Evolutionary conservation across 2,888 invertebrate species (phyloP).

Genomic region (Drosophila rubida): DNA sequence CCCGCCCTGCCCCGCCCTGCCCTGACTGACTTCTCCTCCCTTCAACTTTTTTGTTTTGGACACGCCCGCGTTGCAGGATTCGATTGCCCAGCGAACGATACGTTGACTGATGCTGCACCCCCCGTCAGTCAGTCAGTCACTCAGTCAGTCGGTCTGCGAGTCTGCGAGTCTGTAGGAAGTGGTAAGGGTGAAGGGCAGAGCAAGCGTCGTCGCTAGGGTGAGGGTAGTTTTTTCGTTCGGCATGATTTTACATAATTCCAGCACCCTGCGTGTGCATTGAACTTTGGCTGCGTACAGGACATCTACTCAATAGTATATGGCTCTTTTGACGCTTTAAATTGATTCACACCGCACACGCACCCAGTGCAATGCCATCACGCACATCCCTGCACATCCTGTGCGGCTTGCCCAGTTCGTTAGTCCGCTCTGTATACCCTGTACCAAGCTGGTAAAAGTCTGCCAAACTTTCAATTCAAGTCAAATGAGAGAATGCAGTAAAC

Average conservation of each 20-base stretch:
- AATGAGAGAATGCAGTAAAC: neutral
- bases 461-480: too few species aligned
- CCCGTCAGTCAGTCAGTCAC: constrained; percentile 5
- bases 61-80: constrained; percentile 61
- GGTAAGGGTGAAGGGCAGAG: too few species aligned
- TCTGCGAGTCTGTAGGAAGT: neutral
- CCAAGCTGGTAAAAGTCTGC: neutral
- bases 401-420: neutral
- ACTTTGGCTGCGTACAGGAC: constrained; percentile 61
- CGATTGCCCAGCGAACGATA: constrained; percentile 41
- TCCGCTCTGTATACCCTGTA: constrained; percentile 38
- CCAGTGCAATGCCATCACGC: constrained; percentile 30
- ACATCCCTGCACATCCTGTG: constrained; percentile 34
- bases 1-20: constrained; percentile 41
- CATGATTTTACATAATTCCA: constrained; percentile 78
- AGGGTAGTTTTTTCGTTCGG: constrained; percentile 62
- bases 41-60: constrained; percentile 17
- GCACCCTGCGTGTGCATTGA: constrained; percentile 57
- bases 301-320: constrained; percentile 68
- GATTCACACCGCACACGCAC: constrained; percentile 77
- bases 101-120: constrained; percentile 51
- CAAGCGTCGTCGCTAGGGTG: constrained; percentile 23
- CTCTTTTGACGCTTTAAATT: constrained; percentile 78
- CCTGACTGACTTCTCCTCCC: constrained; percentile 51
- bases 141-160: neutral